Base-by-base conservation (phyloP, 1,140 invertebrate species). In the Drosophila gunungcola region DNA sequence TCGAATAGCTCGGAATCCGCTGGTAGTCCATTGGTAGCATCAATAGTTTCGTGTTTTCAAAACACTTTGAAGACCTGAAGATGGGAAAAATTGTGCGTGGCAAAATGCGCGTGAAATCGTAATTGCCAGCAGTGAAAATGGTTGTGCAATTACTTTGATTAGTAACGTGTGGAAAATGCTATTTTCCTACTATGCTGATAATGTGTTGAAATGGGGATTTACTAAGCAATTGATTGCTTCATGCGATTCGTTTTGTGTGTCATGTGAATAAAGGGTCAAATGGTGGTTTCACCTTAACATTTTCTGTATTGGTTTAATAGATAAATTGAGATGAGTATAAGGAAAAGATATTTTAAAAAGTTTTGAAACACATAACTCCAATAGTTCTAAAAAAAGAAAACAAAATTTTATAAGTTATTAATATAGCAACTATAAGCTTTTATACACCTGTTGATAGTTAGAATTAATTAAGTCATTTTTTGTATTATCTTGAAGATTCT, bases 81-180 rank as follows among this genome's bases (percentile, higher is more conserved):
- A 52, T 77, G 63, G 25, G 32, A 56, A 68, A 49, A 13, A 52
- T 67, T 73, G 60, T 55, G 70, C 57, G 68, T 77, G 73, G 72
- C 58, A 76, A 80, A 73, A 77, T 88, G 53, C 61, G 64, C 65
- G 74, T 78, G 75, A 78, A 78, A 78, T 78, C 48, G 74, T 63
- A 78, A 78, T 78, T 78, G 56, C 39, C 53, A 56, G 51, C 48
- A 60, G 73, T 73, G 34, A 43, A 83, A 78, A 60, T 69, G 58
- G 58, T 48, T 41, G 36, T 43, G 64, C 69, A 79, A 77, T 88
- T 89, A 89, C 57, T 53, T 64, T 60, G 51, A 88, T 88, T 88
- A 61, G 84, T 70, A 74, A 78, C 52, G 65, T 49, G 65, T 64
- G 48, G 67, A 45, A 25, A 67, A 29, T 39, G 51, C 7, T 48